These are phyloP conservation scores for Ptychochromis oligacanthus DNA, from an alignment of 2,113 vertebrate genomes.

Conservation along the genomic window DNA sequence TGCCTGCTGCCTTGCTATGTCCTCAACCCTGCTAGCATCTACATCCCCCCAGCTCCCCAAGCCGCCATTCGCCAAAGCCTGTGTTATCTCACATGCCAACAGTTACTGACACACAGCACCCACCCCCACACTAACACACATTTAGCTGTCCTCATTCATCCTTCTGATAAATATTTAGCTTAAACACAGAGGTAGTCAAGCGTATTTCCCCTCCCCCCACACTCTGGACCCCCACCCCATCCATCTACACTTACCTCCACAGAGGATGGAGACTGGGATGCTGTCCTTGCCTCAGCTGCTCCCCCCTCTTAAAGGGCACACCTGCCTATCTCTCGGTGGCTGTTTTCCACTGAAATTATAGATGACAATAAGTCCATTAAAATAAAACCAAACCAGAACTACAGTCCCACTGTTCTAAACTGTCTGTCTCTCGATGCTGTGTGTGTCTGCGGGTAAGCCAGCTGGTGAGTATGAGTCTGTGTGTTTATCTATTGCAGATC, in stretches of 20 bases:
- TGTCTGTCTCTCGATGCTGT: slow-evolving; percentile 13
- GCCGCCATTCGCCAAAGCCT: slow-evolving; percentile 34
- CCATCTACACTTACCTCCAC: slow-evolving; percentile 75
- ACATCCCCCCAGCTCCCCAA: slow-evolving; percentile 7
- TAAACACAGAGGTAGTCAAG: slow-evolving; percentile 63
- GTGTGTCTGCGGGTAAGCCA: slow-evolving; percentile 47
- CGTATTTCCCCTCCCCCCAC: slow-evolving; percentile 60
- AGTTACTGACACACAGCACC: slow-evolving; percentile 9
- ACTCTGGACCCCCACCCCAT: slow-evolving; percentile 32
- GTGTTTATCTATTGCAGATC: slow-evolving; percentile 84
- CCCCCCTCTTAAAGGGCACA: slow-evolving; percentile 73
- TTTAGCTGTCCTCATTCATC: slow-evolving; percentile 34
- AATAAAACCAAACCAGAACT: slow-evolving; percentile 18
- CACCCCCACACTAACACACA: not conserved
- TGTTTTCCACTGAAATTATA: slow-evolving; percentile 53
- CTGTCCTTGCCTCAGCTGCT: slow-evolving; percentile 75
- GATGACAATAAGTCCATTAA: slow-evolving; percentile 40
- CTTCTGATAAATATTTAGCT: slow-evolving; percentile 54
- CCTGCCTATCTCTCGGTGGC: slow-evolving; percentile 49
- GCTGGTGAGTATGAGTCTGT: slow-evolving; percentile 57
- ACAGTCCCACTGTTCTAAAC: slow-evolving; percentile 5
- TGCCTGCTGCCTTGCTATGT: slow-evolving; percentile 42
- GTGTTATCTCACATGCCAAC: slow-evolving; percentile 72
- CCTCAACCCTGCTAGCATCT: slow-evolving; percentile 50
- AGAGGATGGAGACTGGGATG: slow-evolving; percentile 74